Evolutionary conservation across 2,113 vertebrate species (phyloP), one percentile per base, ranked within the genome.

Genomic region (Accipiter virgatus): DNA sequence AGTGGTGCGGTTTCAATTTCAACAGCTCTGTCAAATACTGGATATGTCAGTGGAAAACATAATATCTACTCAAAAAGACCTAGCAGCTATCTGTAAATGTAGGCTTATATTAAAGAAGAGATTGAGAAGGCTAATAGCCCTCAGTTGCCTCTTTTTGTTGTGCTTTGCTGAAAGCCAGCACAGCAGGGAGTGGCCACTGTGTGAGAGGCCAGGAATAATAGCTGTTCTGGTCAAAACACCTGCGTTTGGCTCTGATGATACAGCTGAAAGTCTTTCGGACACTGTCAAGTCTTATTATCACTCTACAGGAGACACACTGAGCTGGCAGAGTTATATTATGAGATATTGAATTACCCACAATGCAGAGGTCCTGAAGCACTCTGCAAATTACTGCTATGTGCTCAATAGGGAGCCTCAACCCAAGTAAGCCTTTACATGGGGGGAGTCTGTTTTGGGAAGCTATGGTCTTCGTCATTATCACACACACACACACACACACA

Each of bases 31-130:
- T 89, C 90, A 91, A 74, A 84, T 73, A 43, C 18, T 23, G 27
- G n/a, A 31, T 32, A 67, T 81, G 63, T 71, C 90, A 84, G 27
- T 71, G 47, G 52, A 90, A 94, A 93, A 47, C 47, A 77, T 6
- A 72, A 47, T 63, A 67, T 68, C 47, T 72, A 31, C 68, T 91
- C 16, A 34, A 34, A 72, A 62, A 71, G 45, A 67, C 32, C 59
- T 52, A 78, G 75, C 47, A 94, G 75, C 71, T 86, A 78, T 70
- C 82, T 92, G n/a, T 95, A 78, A 88, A 42, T 6, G 15, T 79
- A 79, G 31, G 14, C 50, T 53, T 73, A 81, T 93, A 95, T 81
- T 96, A 86, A 86, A 93, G 67, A 97, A 81, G 65, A 94, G 93
- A 94, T 78, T 86, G 92, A 97, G 80, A 71, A 86, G 56, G 43